Conservation (phyloP, 2,113 vertebrate genomes). For the Notarius quadriscutis region DNA sequence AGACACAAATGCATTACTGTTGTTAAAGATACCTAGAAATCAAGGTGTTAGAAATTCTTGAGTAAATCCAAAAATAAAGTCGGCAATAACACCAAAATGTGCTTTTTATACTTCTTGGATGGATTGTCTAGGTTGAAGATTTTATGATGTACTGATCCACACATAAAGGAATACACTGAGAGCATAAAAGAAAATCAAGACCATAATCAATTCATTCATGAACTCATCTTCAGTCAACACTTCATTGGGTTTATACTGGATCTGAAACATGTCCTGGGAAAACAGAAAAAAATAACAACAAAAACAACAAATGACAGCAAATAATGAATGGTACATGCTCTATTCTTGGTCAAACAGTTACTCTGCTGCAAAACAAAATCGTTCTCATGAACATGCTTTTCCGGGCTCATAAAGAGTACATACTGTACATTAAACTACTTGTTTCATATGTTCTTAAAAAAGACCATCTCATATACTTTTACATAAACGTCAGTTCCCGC, state of each 20-base stretch:
- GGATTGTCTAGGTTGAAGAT: background rate
- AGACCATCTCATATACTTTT: background rate
- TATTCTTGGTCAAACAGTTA: background rate
- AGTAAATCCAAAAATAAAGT: background rate
- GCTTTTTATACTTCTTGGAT: background rate
- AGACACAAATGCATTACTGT: conserved; percentile 19
- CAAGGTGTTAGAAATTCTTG: background rate
- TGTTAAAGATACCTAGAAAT: conserved; percentile 28
- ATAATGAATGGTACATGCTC: background rate
- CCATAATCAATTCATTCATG: background rate
- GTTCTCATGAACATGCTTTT: background rate
- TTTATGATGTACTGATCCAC: background rate
- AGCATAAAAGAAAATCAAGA: background rate
- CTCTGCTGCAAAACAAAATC: background rate
- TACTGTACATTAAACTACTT: background rate
- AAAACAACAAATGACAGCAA: background rate
- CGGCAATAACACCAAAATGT: background rate
- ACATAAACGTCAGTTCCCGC: background rate
- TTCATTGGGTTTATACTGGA: background rate
- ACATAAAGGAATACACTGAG: background rate
- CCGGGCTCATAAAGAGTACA: background rate
- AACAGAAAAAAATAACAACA: background rate
- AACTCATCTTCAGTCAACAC: background rate
- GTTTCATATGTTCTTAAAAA: background rate
- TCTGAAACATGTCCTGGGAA: background rate